Percentiles rank a stretch among this genome's conserved stretches.
These are phyloP conservation scores for Atrina japonica DNA, from an alignment of 2,888 invertebrate genomes.

Conservation along the genomic window DNA sequence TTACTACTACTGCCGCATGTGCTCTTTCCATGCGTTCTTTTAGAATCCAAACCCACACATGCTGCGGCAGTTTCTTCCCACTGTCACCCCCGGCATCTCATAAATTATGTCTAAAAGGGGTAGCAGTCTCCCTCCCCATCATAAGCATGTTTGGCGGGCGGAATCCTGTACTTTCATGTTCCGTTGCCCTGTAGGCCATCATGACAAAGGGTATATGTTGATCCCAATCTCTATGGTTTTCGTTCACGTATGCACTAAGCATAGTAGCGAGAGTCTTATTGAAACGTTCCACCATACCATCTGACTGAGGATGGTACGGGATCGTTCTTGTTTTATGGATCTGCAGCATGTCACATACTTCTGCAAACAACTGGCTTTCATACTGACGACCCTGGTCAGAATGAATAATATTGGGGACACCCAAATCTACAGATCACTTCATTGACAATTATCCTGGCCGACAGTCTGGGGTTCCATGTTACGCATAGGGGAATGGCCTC, in stretches of 20 bases:
- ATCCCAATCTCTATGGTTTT: slow-evolving; percentile 34
- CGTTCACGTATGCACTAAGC: slow-evolving; percentile 42
- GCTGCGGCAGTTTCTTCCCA: not conserved
- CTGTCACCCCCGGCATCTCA: slow-evolving; percentile 36
- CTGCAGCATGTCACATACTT: slow-evolving; percentile 39
- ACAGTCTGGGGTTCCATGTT: slow-evolving; percentile 41
- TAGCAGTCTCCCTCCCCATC: slow-evolving; percentile 44
- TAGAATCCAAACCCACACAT: slow-evolving; percentile 23
- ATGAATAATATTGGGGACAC: not conserved
- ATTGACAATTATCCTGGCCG: not conserved
- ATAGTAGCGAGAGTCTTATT: slow-evolving; percentile 40
- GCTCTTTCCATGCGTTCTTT: slow-evolving; percentile 17
- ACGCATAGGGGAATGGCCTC: slow-evolving; percentile 90
- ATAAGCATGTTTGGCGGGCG: slow-evolving; percentile 49
- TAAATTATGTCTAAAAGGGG: slow-evolving; percentile 48
- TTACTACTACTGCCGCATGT: slow-evolving; percentile 23
- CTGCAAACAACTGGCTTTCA: slow-evolving; percentile 27
- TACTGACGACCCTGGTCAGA: slow-evolving; percentile 10
- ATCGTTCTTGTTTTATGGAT: slow-evolving; percentile 47
- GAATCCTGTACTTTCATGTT: slow-evolving; percentile 47
- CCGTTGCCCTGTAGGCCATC: slow-evolving; percentile 46
- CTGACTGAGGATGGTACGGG: slow-evolving; percentile 38
- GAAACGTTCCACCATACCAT: slow-evolving; percentile 31
- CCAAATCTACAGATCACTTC: slow-evolving; percentile 17
- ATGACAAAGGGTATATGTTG: slow-evolving; percentile 38